Base-by-base conservation (phyloP, 2,888 invertebrate genomes). In the Cenopis cana region DNA sequence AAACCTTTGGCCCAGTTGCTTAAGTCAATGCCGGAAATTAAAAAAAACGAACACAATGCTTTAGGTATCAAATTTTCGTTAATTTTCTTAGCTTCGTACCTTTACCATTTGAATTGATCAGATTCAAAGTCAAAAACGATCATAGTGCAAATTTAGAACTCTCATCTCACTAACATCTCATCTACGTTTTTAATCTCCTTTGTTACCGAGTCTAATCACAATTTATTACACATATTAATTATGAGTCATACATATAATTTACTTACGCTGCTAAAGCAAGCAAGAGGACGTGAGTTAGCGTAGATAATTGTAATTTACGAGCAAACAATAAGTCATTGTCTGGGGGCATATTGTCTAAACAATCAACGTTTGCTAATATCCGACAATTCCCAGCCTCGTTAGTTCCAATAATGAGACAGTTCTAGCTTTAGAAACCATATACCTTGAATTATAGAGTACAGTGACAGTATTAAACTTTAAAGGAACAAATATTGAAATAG, bases 1-100 rank as follows among this genome's bases (percentile, higher is more conserved):
- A 59, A 70, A 70, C 70, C 70, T 70, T 70, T 70, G 70, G 54
- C 59, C 59, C 52, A 49, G 9, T 70, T 70, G 64, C 57, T 56
- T 3, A 52, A 5, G 12, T 59, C 52, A 29, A 59, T 59, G 5
- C 65, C 64, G 69, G 69, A 65, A 69, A 69, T 69, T 69, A n/a
- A 65, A 69, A 46, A 11, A 38, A 61, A 54, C 41, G 20, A 12
- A 52, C 24, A 52, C 50, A 59, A 64, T 46, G 29, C 33, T 29
- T 14, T 50, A 52, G 50, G 50, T 33, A 67, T 57, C 46, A n/a
- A 36, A 41, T 54, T 62, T 55, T 20, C 36, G 9, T 68, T 1
- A 52, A 68, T 52, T 11, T n/a, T n/a, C n/a, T n/a, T 41, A 49
- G 49, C 36, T 62, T 20, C 36, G 24, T 56, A 20, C 20, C 12